A percentile compares a stretch with the other conserved stretches of the same genome.
Evolutionary conservation across 2,113 vertebrate genomes (phyloP).

Genomic region (Enhydra lutris): DNA sequence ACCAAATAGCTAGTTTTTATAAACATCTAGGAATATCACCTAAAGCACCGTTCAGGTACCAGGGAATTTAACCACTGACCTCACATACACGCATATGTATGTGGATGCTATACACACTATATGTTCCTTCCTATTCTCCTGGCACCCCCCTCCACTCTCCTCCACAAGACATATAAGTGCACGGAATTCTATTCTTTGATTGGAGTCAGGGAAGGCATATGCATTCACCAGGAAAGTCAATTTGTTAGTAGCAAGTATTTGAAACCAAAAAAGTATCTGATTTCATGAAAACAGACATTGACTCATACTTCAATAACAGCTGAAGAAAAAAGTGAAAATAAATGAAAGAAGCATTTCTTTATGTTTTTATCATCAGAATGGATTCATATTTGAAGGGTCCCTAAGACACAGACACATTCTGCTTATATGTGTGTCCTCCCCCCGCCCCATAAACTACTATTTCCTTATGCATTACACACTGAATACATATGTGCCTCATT

Average conservation of each 20-base stretch:
- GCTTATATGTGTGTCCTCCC: slow-evolving; percentile 46
- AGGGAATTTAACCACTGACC: not conserved
- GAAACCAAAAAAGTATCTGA: slow-evolving; percentile 49
- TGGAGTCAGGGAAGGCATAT: slow-evolving; percentile 23
- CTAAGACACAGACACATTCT: slow-evolving; percentile 58
- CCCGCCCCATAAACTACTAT: slow-evolving; percentile 7
- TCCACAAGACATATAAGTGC: not conserved
- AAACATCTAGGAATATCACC: not conserved
- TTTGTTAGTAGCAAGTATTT: slow-evolving; percentile 53
- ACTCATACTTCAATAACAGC: slow-evolving; percentile 44
- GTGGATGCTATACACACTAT: not conserved
- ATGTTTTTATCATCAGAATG: slow-evolving; percentile 32
- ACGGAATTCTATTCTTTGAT: slow-evolving; percentile 29
- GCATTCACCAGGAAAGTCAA: slow-evolving; percentile 43
- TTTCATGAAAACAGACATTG: slow-evolving; percentile 44
- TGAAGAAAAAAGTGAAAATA: not conserved
- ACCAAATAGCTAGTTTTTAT: slow-evolving; percentile 2
- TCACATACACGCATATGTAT: not conserved
- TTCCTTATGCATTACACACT: slow-evolving; percentile 26
- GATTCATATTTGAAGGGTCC: slow-evolving; percentile 43
- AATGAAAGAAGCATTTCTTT: slow-evolving; percentile 29
- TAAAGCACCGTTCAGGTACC: not conserved
- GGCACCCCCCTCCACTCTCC: not conserved
- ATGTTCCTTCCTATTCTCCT: not conserved
- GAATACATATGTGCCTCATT: slow-evolving; percentile 57